Conservation (phyloP, 2,797 vertebrate genomes). For the Cyprinella venusta region DNA sequence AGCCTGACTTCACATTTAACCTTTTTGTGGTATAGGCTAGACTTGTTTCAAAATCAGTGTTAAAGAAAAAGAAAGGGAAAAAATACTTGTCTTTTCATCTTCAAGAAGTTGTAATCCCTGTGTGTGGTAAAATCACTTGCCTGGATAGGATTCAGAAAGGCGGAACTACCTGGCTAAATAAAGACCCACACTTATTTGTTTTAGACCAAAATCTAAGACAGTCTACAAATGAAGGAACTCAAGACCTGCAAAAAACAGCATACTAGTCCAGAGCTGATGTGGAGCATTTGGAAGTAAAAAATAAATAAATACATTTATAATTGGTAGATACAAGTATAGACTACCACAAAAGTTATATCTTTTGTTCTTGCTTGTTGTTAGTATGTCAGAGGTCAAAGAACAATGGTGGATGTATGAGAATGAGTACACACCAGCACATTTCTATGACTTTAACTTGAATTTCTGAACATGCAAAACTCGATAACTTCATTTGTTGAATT, state of each 20-base stretch:
- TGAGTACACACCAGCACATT: background rate
- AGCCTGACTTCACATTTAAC: slow-evolving; percentile 7
- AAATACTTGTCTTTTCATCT: background rate
- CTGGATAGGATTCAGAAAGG: background rate
- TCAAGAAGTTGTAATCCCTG: background rate
- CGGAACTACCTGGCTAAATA: background rate
- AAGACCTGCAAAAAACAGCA: background rate
- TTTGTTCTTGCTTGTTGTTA: background rate
- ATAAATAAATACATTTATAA: background rate
- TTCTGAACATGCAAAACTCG: background rate
- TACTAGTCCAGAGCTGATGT: background rate
- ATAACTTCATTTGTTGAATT: background rate
- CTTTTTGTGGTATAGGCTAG: too few species aligned
- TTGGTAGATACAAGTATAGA: background rate
- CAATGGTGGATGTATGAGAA: background rate
- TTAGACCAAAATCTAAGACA: background rate
- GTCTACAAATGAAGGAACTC: background rate
- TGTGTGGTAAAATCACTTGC: background rate
- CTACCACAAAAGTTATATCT: background rate
- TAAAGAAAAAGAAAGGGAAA: background rate
- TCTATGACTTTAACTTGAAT: background rate
- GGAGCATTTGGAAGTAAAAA: background rate
- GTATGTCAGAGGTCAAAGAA: background rate
- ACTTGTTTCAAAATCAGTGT: background rate
- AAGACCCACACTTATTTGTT: background rate